Base-by-base conservation (phyloP, 2,888 invertebrate genomes). In the Hymenopus coronatus region DNA sequence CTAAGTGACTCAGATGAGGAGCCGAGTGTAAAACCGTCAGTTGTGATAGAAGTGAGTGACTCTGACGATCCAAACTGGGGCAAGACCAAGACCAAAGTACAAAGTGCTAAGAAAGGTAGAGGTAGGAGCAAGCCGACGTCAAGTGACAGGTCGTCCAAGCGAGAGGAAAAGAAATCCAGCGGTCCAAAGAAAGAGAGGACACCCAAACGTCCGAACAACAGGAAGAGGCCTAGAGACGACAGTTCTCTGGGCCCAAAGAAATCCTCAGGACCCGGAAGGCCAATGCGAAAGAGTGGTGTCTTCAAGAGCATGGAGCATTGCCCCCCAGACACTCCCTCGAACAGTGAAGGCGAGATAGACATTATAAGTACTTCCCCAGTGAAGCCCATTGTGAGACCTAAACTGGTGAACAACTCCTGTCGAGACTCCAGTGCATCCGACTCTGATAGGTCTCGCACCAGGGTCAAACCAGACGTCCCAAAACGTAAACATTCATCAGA, bases 221-320 rank as follows among this genome's bases (percentile, higher is more conserved):
- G 82, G 27, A 87, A 87, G 40, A 27, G 87, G 20, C 12, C 82
- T 15, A 87, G 82, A 70, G 87, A 87, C 4, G 87, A 87, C 25
- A 40, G 8, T 33, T 15, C 28, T 20, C 28, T 54, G 54, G 86
- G 86, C n/a, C 30, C 87, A 33, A 87, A 82, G 40, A 82, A 87
- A 40, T 82, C 81, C 15, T 87, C 87, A 27, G 87, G 87, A 20
- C 86, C 89, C 6, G 81, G 84, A 27, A 87, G 87, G 87, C 83
- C 89, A 20, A 14, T 27, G 15, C 28, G 86, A 9, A 89, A 70
- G 27, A 40, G 27, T 27, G 83, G 83, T 6, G 28, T 28, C 25
- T 46, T 54, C 8, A 91, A 90, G 84, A 91, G 90, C 54, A 85
- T 85, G 27, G 88, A 88, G 25, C 83, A 88, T n/a, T 89, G 90